Evolutionary conservation across 2,797 vertebrate species (phyloP).

Genomic region (Ciconia nigra): DNA sequence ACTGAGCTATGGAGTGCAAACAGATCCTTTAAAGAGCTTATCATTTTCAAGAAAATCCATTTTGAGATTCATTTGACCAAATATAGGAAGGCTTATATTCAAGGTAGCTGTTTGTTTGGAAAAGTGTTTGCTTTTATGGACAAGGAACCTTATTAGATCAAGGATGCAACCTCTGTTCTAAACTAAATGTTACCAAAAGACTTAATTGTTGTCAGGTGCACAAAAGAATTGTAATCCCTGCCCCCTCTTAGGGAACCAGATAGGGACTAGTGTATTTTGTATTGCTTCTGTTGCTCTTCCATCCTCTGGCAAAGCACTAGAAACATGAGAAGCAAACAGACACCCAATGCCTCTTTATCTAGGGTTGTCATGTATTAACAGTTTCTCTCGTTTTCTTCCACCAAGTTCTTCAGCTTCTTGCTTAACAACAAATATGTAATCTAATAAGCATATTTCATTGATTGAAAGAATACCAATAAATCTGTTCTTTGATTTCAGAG

Average conservation of each 20-base stretch:
- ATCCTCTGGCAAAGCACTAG: not conserved
- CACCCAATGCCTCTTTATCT: not conserved
- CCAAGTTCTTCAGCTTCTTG: not conserved
- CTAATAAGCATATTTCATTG: not conserved
- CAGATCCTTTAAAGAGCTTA: not conserved
- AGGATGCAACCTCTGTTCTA: not conserved
- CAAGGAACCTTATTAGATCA: not conserved
- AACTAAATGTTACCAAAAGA: not conserved
- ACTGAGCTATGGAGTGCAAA: not conserved
- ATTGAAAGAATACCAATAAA: not conserved
- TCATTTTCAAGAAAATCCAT: not conserved
- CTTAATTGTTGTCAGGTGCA: not conserved
- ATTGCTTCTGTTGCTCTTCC: not conserved
- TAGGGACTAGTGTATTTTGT: not conserved
- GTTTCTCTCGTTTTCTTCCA: not conserved
- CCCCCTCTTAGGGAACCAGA: not conserved
- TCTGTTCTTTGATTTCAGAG: not conserved
- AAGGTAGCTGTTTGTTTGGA: not conserved
- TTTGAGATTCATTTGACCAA: not conserved
- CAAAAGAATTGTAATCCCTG: not conserved
- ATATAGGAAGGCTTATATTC: not conserved
- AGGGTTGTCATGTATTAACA: not conserved
- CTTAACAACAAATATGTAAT: not conserved
- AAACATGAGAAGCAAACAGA: not conserved
- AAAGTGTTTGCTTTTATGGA: not conserved